Evolutionary conservation across 2,888 invertebrate genomes (phyloP).

Genomic region (Xanthorhoe designata): DNA sequence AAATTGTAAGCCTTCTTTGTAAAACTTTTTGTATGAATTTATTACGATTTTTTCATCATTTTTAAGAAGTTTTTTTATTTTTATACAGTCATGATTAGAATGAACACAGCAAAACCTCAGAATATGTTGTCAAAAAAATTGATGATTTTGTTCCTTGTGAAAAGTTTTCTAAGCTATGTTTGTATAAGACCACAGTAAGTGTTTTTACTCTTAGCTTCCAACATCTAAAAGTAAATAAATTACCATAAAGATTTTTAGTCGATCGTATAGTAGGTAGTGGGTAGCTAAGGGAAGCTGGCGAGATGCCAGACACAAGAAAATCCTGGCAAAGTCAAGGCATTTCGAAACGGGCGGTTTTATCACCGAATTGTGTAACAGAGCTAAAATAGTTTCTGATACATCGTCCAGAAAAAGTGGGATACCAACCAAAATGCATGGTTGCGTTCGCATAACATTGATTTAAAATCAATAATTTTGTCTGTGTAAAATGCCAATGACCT

Average conservation of each 20-base stretch:
- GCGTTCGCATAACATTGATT: background rate
- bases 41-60: background rate
- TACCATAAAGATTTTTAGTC: conserved; percentile 55
- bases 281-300: conserved; percentile 66
- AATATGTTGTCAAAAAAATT: background rate
- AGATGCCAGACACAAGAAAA: conserved; percentile 70
- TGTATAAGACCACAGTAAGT: background rate
- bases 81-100: no score
- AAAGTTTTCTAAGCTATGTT: background rate
- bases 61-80: background rate
- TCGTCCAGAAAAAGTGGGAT: conserved; percentile 9
- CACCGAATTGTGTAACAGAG: conserved; percentile 43
- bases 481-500: no score
- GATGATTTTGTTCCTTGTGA: no score
- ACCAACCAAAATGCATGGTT: conserved; percentile 1
- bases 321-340: conserved; percentile 72
- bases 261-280: conserved; percentile 49
- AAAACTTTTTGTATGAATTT: conserved; percentile 23
- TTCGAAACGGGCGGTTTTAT: conserved; percentile 69
- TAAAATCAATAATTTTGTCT: no score
- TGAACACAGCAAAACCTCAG: no score
- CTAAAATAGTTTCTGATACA: conserved; percentile 23
- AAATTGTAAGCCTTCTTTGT: conserved; percentile 30
- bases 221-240: conserved; percentile 47
- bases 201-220: conserved; percentile 7